phyloP scores from a whole-genome alignment of 2,888 invertebrate species.

The Cerceris rybyensis region DNA sequence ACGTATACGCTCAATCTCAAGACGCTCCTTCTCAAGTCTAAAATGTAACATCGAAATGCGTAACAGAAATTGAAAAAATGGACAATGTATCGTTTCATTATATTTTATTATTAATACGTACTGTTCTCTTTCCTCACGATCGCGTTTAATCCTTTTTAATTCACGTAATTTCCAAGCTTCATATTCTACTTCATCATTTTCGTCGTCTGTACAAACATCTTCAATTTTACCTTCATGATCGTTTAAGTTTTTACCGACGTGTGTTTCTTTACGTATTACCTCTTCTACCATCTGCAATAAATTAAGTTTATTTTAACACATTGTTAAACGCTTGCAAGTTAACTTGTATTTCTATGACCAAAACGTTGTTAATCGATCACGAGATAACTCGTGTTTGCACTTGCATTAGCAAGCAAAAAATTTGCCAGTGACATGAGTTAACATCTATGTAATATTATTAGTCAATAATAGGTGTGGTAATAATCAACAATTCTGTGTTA shows the following conservation, averaged over 20 bases:
- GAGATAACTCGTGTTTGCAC: too few relatives aligned
- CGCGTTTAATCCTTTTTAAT: conserved; percentile 96
- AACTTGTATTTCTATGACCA: too few relatives aligned
- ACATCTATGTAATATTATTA: too few relatives aligned
- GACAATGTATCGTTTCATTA: too few relatives aligned
- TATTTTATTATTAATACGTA: conserved; percentile 82
- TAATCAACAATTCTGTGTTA: too few relatives aligned
- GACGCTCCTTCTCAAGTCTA: conserved; percentile 92
- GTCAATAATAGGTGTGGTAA: too few relatives aligned
- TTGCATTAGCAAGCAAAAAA: conserved; percentile 4
- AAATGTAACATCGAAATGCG: neutral
- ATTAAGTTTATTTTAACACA: too few relatives aligned
- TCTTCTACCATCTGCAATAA: conserved; percentile 90
- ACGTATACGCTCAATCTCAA: conserved; percentile 94
- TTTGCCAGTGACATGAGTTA: conserved; percentile 10
- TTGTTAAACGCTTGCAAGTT: too few relatives aligned
- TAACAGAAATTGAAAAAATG: conserved; percentile 64
- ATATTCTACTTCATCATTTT: conserved; percentile 97
- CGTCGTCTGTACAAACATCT: conserved; percentile 96
- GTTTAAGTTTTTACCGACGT: conserved; percentile 83
- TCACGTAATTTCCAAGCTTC: conserved; percentile 99
- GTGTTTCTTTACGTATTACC: conserved; percentile 91
- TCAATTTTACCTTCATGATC: conserved; percentile 90
- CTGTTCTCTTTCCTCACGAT: conserved; percentile 97
- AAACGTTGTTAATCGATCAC: too few relatives aligned